phyloP scores from a whole-genome alignment of 53 echinoderm and acorn worm genomes.

The Holothuria leucospilota region DNA sequence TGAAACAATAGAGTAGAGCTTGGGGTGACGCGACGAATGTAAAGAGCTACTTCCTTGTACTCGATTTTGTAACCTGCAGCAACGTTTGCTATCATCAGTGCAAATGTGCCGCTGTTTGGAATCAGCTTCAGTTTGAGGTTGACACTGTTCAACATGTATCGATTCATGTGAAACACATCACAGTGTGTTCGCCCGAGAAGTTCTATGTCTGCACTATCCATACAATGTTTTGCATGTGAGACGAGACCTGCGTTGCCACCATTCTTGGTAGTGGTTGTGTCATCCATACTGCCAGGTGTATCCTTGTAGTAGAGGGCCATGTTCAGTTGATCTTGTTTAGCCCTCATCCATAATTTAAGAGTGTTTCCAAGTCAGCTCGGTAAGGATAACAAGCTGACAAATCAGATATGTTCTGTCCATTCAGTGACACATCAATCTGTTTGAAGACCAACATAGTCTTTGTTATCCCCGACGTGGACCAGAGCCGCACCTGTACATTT shows the following conservation, averaged over 20 bases:
- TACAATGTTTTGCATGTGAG: neutral
- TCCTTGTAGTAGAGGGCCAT: constrained; percentile 68
- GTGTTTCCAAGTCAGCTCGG: constrained; percentile 29
- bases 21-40: constrained; percentile 7
- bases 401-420: constrained; percentile 34
- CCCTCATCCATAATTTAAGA: constrained; percentile 54
- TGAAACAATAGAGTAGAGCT: constrained; percentile 18
- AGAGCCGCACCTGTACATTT: constrained; percentile 42
- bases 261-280: neutral
- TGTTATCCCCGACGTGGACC: neutral
- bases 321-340: constrained; percentile 64
- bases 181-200: constrained; percentile 39
- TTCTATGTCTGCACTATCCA: constrained; percentile 19
- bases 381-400: constrained; percentile 46
- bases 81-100: neutral
- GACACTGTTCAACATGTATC: constrained; percentile 38
- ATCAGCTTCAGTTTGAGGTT: neutral
- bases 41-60: constrained; percentile 30
- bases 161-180: constrained; percentile 50
- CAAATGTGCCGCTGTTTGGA: neutral
- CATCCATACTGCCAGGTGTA: constrained; percentile 61
- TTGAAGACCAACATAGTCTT: constrained; percentile 35
- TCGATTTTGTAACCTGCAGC: constrained; percentile 7
- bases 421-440: no score
- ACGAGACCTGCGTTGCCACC: constrained; percentile 1